phyloP scores from a whole-genome alignment of 1,140 invertebrate genomes.

The Micrasema minimum region DNA sequence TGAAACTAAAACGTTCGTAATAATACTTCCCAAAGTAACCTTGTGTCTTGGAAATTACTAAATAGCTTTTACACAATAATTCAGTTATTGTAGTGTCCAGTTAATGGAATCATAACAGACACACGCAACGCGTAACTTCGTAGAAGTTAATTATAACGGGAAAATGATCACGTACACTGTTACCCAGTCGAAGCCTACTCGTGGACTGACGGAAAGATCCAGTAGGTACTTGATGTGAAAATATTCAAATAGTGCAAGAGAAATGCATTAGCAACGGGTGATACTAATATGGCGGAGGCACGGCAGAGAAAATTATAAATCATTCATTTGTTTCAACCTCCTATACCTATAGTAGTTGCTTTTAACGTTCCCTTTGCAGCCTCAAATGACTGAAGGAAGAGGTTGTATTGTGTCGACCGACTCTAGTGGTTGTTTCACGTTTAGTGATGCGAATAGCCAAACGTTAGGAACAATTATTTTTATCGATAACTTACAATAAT shows the following conservation, averaged over 20 bases:
- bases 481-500: too few relatives aligned
- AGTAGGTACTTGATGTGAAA: not conserved
- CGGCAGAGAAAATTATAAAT: not conserved
- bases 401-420: too few relatives aligned
- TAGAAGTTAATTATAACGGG: not conserved
- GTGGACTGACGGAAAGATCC: not conserved
- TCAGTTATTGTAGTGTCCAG: not conserved
- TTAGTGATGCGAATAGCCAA: too few relatives aligned
- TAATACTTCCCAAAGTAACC: not conserved
- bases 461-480: too few relatives aligned
- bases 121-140: constrained; percentile 7
- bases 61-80: constrained; percentile 1
- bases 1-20: too few relatives aligned
- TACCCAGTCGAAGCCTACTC: not conserved
- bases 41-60: not conserved
- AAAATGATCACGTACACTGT: not conserved
- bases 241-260: constrained; percentile 7
- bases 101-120: not conserved
- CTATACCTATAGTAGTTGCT: too few relatives aligned
- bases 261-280: not conserved
- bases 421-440: too few relatives aligned
- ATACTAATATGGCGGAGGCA: not conserved
- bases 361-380: too few relatives aligned
- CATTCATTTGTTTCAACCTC: too few relatives aligned
- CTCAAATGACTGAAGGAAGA: too few relatives aligned